Percentiles rank a stretch among this genome's conserved stretches.
phyloP scores from a whole-genome alignment of 2,113 vertebrate species.

The Hoplias malabaricus region DNA sequence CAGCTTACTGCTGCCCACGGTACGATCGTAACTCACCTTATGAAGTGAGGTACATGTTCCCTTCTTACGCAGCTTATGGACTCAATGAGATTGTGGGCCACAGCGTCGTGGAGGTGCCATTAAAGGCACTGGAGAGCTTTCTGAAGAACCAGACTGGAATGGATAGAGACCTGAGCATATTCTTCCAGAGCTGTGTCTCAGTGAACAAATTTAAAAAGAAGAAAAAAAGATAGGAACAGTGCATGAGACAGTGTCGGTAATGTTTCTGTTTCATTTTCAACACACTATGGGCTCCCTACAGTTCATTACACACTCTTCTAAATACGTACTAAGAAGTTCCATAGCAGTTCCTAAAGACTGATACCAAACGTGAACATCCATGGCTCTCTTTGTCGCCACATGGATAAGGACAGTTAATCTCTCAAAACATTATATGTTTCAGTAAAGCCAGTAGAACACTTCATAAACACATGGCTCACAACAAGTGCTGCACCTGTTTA shows the following conservation, averaged over 20 bases:
- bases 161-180: slow-evolving; percentile 57
- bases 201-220: slow-evolving; percentile 56
- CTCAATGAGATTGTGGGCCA: slow-evolving; percentile 58
- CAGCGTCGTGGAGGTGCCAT: slow-evolving; percentile 64
- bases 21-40: slow-evolving; percentile 71
- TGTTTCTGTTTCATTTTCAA: neutral
- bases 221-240: neutral
- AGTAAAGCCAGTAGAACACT: neutral
- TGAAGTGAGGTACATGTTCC: slow-evolving; percentile 73
- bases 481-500: neutral
- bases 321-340: no score
- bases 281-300: no score
- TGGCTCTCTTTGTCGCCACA: no score
- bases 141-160: slow-evolving; percentile 59
- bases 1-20: slow-evolving; percentile 71
- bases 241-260: neutral
- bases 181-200: slow-evolving; percentile 64
- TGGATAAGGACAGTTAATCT: no score
- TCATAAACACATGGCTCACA: neutral
- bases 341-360: no score
- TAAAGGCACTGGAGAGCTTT: slow-evolving; percentile 68
- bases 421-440: no score
- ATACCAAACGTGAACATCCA: no score
- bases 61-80: slow-evolving; percentile 65
- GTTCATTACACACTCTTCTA: no score